phyloP scores from a whole-genome alignment of 1,140 invertebrate species.

The Neodiprion pinetum region DNA sequence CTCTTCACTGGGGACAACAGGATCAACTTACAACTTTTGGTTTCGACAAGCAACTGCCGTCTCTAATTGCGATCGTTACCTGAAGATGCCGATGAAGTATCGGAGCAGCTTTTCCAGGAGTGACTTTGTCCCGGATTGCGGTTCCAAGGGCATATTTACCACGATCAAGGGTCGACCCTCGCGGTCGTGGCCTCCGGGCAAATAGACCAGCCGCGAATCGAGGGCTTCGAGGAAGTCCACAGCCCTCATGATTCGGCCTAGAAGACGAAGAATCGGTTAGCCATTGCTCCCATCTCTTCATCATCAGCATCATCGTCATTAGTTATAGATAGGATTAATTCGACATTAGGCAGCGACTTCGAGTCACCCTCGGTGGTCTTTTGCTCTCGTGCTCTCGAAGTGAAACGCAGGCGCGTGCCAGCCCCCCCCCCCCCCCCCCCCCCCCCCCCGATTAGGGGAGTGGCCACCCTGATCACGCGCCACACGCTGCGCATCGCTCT shows the following conservation, averaged over 20 bases:
- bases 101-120: conserved; percentile 64
- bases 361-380: no score
- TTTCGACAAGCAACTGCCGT: background rate
- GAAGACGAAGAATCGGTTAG: conserved; percentile 14
- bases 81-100: conserved; percentile 69
- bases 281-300: conserved; percentile 27
- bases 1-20: conserved; percentile 50
- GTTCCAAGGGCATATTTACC: conserved; percentile 65
- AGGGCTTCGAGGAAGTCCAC: conserved; percentile 61
- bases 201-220: conserved; percentile 64
- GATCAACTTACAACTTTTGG: background rate
- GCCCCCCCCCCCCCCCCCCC: background rate
- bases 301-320: conserved; percentile 14
- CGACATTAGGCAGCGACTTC: background rate
- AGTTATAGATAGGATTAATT: background rate
- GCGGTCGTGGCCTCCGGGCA: conserved; percentile 72
- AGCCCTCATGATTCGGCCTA: conserved; percentile 41
- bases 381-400: no score
- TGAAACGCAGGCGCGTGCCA: background rate
- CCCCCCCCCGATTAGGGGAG: background rate
- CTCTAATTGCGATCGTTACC: conserved; percentile 53
- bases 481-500: background rate
- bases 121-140: conserved; percentile 60
- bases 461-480: background rate
- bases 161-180: conserved; percentile 70